These are phyloP conservation scores for Riparia riparia DNA, from an alignment of 2,113 vertebrate species.

Conservation along the genomic window DNA sequence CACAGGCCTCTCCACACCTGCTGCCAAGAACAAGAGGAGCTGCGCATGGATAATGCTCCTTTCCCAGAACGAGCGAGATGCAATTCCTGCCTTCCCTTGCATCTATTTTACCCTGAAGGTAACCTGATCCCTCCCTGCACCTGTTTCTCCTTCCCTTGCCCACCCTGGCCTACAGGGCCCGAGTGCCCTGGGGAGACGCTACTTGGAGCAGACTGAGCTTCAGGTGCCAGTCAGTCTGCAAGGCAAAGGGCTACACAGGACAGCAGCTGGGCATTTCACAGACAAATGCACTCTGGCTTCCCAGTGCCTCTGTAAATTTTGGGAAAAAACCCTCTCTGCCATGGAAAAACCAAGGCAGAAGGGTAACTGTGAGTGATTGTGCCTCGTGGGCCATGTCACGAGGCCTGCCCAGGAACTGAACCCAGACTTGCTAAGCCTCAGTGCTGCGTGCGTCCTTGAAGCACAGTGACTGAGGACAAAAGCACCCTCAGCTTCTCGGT, in stretches of 20 bases:
- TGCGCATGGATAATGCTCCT: not conserved
- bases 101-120: not conserved
- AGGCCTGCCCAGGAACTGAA: not conserved
- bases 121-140: not conserved
- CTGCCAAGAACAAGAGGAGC: not conserved
- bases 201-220: not conserved
- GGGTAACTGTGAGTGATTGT: not conserved
- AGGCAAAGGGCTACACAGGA: not conserved
- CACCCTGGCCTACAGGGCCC: fast-evolving
- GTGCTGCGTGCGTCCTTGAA: fast-evolving
- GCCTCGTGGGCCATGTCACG: not conserved
- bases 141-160: not conserved
- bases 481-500: not conserved
- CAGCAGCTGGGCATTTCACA: not conserved
- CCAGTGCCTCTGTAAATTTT: not conserved
- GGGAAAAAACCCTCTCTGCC: not conserved
- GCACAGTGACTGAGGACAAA: not conserved
- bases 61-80: not conserved
- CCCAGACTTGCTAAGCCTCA: not conserved
- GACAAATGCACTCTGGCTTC: not conserved
- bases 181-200: not conserved
- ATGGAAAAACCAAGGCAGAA: not conserved
- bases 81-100: not conserved
- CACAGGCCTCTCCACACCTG: not conserved
- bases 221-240: not conserved